These are phyloP conservation scores for Fragum whitleyi DNA, from an alignment of 2,888 invertebrate genomes.

Conservation along the genomic window DNA sequence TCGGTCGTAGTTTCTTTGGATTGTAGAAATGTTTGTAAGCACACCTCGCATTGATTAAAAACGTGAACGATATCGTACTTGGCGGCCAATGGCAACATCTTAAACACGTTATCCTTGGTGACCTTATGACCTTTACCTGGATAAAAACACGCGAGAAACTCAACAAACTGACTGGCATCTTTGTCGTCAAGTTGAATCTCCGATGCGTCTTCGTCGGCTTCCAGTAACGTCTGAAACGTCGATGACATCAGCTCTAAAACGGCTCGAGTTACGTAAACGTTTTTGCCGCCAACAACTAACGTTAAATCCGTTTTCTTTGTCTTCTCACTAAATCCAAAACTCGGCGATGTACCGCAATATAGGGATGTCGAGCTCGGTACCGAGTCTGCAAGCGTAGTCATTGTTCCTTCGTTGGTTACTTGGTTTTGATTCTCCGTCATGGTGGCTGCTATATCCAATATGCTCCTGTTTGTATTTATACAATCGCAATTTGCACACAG, in stretches of 20 bases:
- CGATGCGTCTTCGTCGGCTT: not conserved
- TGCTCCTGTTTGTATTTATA: no score
- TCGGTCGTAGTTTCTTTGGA: not conserved
- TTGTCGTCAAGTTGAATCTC: not conserved
- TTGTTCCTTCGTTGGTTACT: not conserved
- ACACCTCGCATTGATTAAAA: not conserved
- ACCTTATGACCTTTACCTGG: not conserved
- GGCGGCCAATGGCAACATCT: conserved; percentile 5
- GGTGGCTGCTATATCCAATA: no score
- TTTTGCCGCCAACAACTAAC: not conserved
- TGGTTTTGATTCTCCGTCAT: not conserved
- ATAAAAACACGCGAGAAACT: conserved; percentile 14
- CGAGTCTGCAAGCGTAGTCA: not conserved
- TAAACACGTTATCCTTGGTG: conserved; percentile 8
- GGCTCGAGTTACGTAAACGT: not conserved
- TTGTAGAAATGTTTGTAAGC: not conserved
- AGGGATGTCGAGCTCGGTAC: not conserved
- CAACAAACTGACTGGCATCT: conserved; percentile 6
- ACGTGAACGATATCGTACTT: conserved; percentile 8
- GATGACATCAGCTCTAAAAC: conserved; percentile 4
- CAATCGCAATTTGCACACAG: not conserved
- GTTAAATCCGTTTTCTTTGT: conserved; percentile 16
- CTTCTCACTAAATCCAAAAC: conserved; percentile 5
- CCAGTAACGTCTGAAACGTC: conserved; percentile 3
- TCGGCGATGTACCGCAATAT: not conserved